These are phyloP conservation scores for Abramis brama DNA, from an alignment of 2,113 vertebrate genomes.

Conservation along the genomic window DNA sequence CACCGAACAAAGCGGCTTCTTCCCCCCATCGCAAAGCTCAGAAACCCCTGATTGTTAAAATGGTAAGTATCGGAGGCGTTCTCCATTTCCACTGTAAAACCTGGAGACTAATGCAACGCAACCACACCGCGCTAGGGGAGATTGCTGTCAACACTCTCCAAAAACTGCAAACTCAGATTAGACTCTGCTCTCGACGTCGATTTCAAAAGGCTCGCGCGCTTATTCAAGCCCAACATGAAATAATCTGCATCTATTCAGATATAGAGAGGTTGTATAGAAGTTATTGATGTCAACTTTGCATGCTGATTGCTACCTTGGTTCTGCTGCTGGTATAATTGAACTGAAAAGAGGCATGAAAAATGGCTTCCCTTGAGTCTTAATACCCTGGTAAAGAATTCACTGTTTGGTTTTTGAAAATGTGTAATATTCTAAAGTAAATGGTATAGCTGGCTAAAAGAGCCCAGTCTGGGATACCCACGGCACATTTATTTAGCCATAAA, in stretches of 20 bases:
- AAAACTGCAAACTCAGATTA: slow-evolving; percentile 75
- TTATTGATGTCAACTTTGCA: slow-evolving; percentile 69
- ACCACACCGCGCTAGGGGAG: slow-evolving; percentile 61
- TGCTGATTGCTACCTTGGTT: slow-evolving; percentile 63
- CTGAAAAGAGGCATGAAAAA: slow-evolving; percentile 56
- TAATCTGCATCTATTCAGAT: slow-evolving; percentile 77
- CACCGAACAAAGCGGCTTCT: slow-evolving; percentile 59
- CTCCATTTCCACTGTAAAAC: slow-evolving; percentile 67
- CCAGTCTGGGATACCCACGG: slow-evolving; percentile 4
- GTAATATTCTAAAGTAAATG: slow-evolving; percentile 38
- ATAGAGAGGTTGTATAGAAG: slow-evolving; percentile 66
- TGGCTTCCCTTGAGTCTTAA: slow-evolving; percentile 58
- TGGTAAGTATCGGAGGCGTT: slow-evolving; percentile 67
- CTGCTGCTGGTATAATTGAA: slow-evolving; percentile 68
- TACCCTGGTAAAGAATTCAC: slow-evolving; percentile 63
- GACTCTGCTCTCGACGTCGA: slow-evolving; percentile 61
- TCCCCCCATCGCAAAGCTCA: slow-evolving; percentile 56
- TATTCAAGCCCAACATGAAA: slow-evolving; percentile 63
- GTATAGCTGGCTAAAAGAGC: slow-evolving; percentile 9
- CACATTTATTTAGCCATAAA: slow-evolving; percentile 11
- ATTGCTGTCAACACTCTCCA: slow-evolving; percentile 71
- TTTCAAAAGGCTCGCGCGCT: slow-evolving; percentile 64
- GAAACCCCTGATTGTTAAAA: slow-evolving; percentile 72
- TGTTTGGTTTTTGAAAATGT: slow-evolving; percentile 58
- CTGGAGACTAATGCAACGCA: slow-evolving; percentile 66